Base-by-base conservation (phyloP, 2,888 invertebrate species). In the Drosophila suboccidentalis region DNA sequence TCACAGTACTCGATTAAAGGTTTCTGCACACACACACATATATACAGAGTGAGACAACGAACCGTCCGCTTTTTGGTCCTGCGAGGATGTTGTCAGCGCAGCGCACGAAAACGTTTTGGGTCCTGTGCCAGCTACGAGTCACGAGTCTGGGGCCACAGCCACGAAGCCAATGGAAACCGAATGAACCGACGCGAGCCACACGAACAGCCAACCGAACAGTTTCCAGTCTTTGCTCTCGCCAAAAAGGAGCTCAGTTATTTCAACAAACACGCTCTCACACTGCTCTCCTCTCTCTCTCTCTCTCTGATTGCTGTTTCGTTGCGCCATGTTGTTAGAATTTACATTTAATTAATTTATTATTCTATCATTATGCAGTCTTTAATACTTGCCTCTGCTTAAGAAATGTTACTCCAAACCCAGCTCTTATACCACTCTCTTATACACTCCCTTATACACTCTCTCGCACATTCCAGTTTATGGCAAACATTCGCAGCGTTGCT, bases 71-170 rank as follows among this genome's bases (percentile, higher is more conserved):
- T 78, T 72, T 75, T 71, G 70, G 71, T 80, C 75, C 87, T 80
- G 80, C 90, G 78, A 76, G 76, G 89, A 90, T 87, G 87, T 88
- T 90, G 80, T 82, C 87, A 84, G 85, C 90, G 84, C 87, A 90
- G 80, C 82, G 84, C 77, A 89, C 89, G 89, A 89, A 84, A 90
- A 87, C 87, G 89, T 84, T 87, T 75, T 90, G 85, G 67, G 60
- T 70, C 74, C 84, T 67, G 63, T 60, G 63, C 58, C 55, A 69
- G 50, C 71, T 62, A 65, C 39, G 47, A 62, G 69, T 64, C 44
- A 61, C 76, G 68, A 82, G 66, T 72, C 73, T 71, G 63, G 64
- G 66, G 64, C 88, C 66, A 59, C 43, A 66, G 63, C 50, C 39
- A 64, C 69, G 59, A 69, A 60, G 44, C 63, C 55, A 50, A 34